Base-by-base conservation (phyloP, 2,113 vertebrate species). In the Pica pica region DNA sequence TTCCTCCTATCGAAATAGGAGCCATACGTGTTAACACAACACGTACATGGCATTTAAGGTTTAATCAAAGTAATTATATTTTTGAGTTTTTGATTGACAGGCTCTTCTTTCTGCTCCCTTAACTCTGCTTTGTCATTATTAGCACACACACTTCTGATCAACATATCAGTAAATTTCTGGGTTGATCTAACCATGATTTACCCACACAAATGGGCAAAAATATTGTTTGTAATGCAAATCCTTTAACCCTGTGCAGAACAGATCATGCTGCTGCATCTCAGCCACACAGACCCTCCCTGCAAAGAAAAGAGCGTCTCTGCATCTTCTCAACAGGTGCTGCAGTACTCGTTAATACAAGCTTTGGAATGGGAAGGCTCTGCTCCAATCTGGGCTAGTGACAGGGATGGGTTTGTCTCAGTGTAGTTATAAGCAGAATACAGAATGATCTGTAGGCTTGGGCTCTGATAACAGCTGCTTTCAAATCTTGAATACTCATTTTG, bases 1-100 rank as follows among this genome's bases (percentile, higher is more conserved):
- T 70, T 89, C 84, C 20, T 87, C 50, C 60, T 59, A 92, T 59
- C 74, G 60, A 92, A 95, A 74, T n/a, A 67, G 35, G 33, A 93
- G 33, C 35, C 46, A 83, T 0, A 11, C 33, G 23, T 41, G 30
- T 44, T 89, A 93, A 67, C 6, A 53, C 16, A 88, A 77, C 69
- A 59, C 0, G 0, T 55, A 76, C 5, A 1, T 26, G 20, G 31
- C 18, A n/a, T 30, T 86, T 70, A 64, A 70, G n/a, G 35, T 74
- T 81, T 75, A 77, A 92, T 77, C 73, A 78, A 83, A 92, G 35
- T 31, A 60, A 69, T 57, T 33, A 12, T 93, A 53, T 60, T 78
- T 94, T 67, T 65, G 52, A 73, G 46, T 20, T 86, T 87, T 63
- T 86, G 68, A 92, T 85, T 67, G 89, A 77, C 71, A 87, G 47